Conservation (phyloP, 2,797 vertebrate genomes). For the Setipinna tenuifilis region DNA sequence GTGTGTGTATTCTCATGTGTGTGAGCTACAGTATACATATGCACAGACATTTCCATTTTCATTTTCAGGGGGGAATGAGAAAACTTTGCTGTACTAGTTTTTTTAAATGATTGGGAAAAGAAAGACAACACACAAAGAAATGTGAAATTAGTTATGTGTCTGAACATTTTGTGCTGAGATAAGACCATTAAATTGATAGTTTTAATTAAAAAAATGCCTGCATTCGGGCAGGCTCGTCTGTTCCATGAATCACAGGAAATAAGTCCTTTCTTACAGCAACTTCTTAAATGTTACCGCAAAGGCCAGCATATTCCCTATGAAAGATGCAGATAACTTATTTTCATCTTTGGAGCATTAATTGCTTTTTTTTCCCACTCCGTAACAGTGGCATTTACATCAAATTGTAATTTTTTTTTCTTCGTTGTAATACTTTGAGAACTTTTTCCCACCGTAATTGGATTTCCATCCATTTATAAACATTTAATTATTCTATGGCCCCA, state of each 20-base stretch:
- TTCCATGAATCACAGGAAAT: background rate
- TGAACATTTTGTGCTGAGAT: background rate
- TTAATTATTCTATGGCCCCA: background rate
- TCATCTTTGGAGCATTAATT: background rate
- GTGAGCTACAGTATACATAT: background rate
- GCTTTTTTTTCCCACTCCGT: background rate
- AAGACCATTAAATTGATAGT: conserved; percentile 1
- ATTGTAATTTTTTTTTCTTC: background rate
- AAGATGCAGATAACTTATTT: background rate
- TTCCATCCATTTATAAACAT: conserved; percentile 9
- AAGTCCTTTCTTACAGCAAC: background rate
- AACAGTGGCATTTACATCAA: background rate
- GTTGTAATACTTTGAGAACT: background rate
- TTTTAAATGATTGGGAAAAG: background rate
- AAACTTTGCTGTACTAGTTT: background rate
- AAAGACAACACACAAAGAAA: background rate
- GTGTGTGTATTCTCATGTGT: background rate
- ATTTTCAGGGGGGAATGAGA: background rate
- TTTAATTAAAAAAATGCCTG: conserved; percentile 12
- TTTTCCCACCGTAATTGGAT: background rate
- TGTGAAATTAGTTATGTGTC: background rate
- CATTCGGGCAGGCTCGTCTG: background rate
- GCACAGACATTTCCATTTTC: background rate
- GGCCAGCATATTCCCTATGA: conserved; percentile 8
- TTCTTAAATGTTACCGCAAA: conserved; percentile 16